Conservation (phyloP, 2,888 invertebrate genomes). For the Amblyjoppa fuscipennis region DNA sequence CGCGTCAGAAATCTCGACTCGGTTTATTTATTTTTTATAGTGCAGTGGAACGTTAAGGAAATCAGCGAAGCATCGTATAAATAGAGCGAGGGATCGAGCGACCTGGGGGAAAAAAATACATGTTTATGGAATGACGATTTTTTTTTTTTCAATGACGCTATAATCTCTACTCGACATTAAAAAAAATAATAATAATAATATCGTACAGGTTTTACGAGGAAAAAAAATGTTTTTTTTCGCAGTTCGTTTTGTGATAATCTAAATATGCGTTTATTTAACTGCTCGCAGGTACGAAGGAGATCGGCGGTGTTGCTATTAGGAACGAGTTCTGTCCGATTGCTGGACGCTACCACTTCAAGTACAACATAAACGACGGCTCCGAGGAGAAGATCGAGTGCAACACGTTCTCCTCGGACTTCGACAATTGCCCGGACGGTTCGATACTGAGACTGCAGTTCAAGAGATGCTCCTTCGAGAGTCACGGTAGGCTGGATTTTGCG, state of each 20-base stretch:
- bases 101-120: neutral
- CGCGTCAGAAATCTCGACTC: constrained; percentile 46
- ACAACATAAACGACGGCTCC: constrained; percentile 86
- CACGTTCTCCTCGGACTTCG: constrained; percentile 86
- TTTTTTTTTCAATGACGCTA: neutral
- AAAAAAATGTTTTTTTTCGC: neutral
- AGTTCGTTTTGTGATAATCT: constrained; percentile 11
- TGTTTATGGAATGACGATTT: neutral
- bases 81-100: constrained; percentile 40
- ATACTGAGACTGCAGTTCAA: constrained; percentile 87
- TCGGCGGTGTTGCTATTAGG: constrained; percentile 85
- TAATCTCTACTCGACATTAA: neutral
- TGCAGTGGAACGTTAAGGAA: neutral
- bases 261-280: constrained; percentile 13
- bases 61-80: constrained; percentile 25
- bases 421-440: constrained; percentile 88
- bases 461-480: constrained; percentile 87
- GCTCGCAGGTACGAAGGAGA: constrained; percentile 86
- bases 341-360: constrained; percentile 88
- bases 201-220: too few relatives aligned
- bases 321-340: constrained; percentile 89
- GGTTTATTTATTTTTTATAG: constrained; percentile 25
- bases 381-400: constrained; percentile 86
- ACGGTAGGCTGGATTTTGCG: constrained; percentile 84
- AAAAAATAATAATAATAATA: neutral